Percentiles rank a stretch among this genome's conserved stretches.
Conservation (phyloP, 2,888 invertebrate genomes). For the Agrotis exclamationis region DNA sequence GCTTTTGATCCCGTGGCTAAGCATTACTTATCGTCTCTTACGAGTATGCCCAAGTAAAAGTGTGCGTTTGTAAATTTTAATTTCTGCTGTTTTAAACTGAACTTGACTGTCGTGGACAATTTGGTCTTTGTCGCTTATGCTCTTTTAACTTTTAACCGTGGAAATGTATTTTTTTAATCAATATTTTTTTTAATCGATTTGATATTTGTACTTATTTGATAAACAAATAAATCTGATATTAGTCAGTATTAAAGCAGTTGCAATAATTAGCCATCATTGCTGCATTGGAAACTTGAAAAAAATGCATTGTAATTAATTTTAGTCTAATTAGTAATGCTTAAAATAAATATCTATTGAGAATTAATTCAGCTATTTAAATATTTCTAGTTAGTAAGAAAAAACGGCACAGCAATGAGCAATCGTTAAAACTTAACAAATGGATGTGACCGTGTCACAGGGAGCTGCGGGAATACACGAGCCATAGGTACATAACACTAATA, state of each 20-base stretch:
- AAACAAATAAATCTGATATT: not conserved
- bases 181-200: constrained; percentile 8
- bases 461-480: constrained; percentile 35
- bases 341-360: constrained; percentile 14
- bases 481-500: constrained; percentile 47
- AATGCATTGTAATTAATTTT: constrained; percentile 29
- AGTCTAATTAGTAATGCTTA: constrained; percentile 23
- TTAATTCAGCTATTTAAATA: not conserved
- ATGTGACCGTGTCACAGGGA: constrained; percentile 28
- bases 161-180: constrained; percentile 20
- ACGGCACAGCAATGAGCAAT: constrained; percentile 12
- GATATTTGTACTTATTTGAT: constrained; percentile 27
- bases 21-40: no score
- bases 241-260: not conserved
- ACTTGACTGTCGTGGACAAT: no score
- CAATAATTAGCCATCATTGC: not conserved
- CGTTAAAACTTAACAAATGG: constrained; percentile 38
- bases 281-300: constrained; percentile 17
- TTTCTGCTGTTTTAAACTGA: no score
- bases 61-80: no score
- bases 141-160: no score
- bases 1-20: no score
- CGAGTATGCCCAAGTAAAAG: no score
- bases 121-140: no score
- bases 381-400: constrained; percentile 12